Evolutionary conservation across 2,888 invertebrate species (phyloP), one percentile per base, ranked within the genome.

Genomic region (Lasioglossum malachurum): DNA sequence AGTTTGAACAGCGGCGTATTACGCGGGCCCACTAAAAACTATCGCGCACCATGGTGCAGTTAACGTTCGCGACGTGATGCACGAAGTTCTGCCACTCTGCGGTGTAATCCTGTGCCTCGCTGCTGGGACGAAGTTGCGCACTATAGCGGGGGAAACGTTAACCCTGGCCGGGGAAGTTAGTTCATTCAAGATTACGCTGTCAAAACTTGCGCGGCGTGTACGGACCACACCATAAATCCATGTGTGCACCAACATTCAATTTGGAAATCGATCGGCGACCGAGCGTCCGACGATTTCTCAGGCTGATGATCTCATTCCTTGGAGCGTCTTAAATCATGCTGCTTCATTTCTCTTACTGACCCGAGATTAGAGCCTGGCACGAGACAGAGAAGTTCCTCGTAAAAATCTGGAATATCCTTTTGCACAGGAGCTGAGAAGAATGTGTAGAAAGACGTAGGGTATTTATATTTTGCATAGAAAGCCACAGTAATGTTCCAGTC

Each of bases 121-220:
- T 49, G 41, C 46, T 10, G 53, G 53, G 27, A n/a, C 67, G 60
- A 77, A 78, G 64, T 85, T 81, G 67, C 19, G 49, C 23, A 5
- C 14, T 76, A 38, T 31, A 74, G 60, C 71, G 57, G 14, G 23
- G 8, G 74, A 67, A 69, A 72, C 78, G 71, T 83, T 78, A 82
- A 82, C 86, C 72, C 75, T 75, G n/a, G 31, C 60, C 14, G 31
- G 27, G 27, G 31, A 78, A 81, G 31, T 78, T 76, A 19, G 78
- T 41, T 75, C 60, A 35, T 78, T 85, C 75, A 78, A 85, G 85
- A 87, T 87, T 87, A 69, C 60, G 16, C 76, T 69, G 85, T 85
- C 78, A 53, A 79, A 87, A 82, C 75, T 87, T 85, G 57, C 27
- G n/a, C 27, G 8, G 16, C 23, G 27, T 44, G 41, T 27, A 38